Base-by-base conservation (phyloP, 2,888 invertebrate species). In the Caenorhabditis macrosperma region DNA sequence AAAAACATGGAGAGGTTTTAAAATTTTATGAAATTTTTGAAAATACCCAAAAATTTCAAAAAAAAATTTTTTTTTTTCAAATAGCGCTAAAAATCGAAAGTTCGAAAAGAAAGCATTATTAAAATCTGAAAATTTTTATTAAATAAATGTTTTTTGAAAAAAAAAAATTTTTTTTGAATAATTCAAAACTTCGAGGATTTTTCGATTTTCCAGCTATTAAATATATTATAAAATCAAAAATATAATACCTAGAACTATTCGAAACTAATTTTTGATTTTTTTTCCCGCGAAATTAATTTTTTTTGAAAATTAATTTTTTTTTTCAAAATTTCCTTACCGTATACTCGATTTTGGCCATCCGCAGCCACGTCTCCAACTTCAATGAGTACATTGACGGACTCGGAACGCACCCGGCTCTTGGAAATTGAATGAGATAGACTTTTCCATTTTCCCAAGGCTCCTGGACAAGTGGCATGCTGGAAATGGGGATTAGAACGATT, bases 331-430 rank as follows among this genome's bases (percentile, higher is more conserved):
- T 3, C 24, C 74, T 59, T 46, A 96, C 96, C 95, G 96, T 95
- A 92, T 96, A 96, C 93, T 95, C 95, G 91, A 96, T 93, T 91
- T 94, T 95, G 91, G 94, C 94, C 90, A 96, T 93, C 91, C 96
- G 94, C 86, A 96, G 93, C 96, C 96, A 96, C 90, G 96, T 95
- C 93, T 97, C 96, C 89, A 96, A 95, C 93, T 96, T 96, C 91
- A 96, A 94, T 93, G 95, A 96, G 92, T 94, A 96, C 76, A 96
- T 95, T 86, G 95, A 96, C 88, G 95, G 93, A 82, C 95, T 95
- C 78, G 96, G 96, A 91, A 96, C 93, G 91, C 95, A 93, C 86
- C 95, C 95, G 86, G 95, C 95, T 91, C 96, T 94, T 86, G 95
- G 94, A 92, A 96, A 95, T 92, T 96, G 96, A 92, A 96, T 96